Base-by-base conservation (phyloP, 2,797 vertebrate species). In the Chrysocyon brachyurus region DNA sequence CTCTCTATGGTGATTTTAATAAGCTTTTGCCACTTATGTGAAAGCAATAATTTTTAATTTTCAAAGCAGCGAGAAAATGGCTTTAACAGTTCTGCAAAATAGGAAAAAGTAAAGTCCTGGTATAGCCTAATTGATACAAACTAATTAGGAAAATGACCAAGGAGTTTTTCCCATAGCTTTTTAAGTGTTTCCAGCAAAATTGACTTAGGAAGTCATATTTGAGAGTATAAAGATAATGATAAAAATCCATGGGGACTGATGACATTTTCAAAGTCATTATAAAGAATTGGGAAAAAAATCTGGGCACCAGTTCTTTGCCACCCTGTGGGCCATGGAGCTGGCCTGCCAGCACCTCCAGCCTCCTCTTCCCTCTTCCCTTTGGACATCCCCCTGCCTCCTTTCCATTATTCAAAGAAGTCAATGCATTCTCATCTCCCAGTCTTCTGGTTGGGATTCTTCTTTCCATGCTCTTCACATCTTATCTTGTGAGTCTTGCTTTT, bases 21-120 rank as follows among this genome's bases (percentile, higher is more conserved):
- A 78, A 97, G 83, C 8, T 40, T 94, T 93, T 94, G 93, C n/a
- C 91, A 94, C 93, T 90, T 96, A 87, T 21, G 87, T 93, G 70
- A 87, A 95, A 90, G 87, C 26, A 90, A 90, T 89, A 56, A 93
- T 82, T 96, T 40, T 90, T 96, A 82, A 90, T 92, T 93, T 97
- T 61, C 96, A 88, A 90, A 90, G 87, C 68, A 66, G 83, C 84
- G 52, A 95, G 63, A 91, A 96, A 94, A 68, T 33, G 19, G 36
- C 72, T 90, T 0, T 28, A 84, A 64, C 21, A 6, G 10, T 83
- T 93, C 73, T 36, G 11, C 26, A 49, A 93, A 52, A 66, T 2
- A 57, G 70, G 33, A 26, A 83, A 54, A 81, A 59, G n/a, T 26
- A 15, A 89, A 68, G 26, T 79, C 31, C 77, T 82, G 1, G n/a